These are phyloP conservation scores for Archegozetes longisetosus DNA, from an alignment of 1,140 invertebrate species.

Conservation along the genomic window DNA sequence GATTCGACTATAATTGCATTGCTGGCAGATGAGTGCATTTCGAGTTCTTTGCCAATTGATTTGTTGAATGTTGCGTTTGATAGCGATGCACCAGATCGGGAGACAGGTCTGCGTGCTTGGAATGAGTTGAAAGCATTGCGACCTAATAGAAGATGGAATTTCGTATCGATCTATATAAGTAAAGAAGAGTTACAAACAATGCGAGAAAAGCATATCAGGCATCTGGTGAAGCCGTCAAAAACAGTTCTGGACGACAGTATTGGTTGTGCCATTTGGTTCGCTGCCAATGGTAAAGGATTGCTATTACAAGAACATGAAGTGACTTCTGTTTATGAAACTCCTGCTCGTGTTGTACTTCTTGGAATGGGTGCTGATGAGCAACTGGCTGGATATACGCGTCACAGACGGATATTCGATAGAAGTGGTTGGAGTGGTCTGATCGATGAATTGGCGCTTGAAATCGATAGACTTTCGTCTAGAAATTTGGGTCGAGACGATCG, in stretches of 20 bases:
- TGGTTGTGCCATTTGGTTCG: slow-evolving; percentile 87
- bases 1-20: slow-evolving; percentile 78
- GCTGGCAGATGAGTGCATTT: slow-evolving; percentile 53
- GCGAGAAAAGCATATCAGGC: slow-evolving; percentile 40
- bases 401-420: slow-evolving; percentile 52
- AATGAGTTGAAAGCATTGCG: slow-evolving; percentile 50
- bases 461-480: slow-evolving; percentile 65
- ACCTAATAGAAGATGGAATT: slow-evolving; percentile 51
- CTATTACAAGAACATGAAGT: background rate
- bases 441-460: slow-evolving; percentile 54
- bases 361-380: slow-evolving; percentile 95
- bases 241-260: slow-evolving; percentile 92
- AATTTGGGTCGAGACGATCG: slow-evolving; percentile 91
- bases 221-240: slow-evolving; percentile 62
- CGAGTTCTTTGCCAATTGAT: slow-evolving; percentile 56
- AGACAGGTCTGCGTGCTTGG: slow-evolving; percentile 53
- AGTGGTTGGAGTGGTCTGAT: slow-evolving; percentile 46
- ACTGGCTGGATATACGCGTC: slow-evolving; percentile 81
- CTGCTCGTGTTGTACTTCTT: slow-evolving; percentile 52
- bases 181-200: slow-evolving; percentile 43
- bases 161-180: slow-evolving; percentile 59
- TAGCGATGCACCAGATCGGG: slow-evolving; percentile 58
- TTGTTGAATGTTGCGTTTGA: slow-evolving; percentile 93
- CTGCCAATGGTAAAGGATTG: slow-evolving; percentile 48
- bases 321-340: slow-evolving; percentile 7